Evolutionary conservation across 2,797 vertebrate species (phyloP), one percentile per base, ranked within the genome.

Genomic region (Dallia pectoralis): DNA sequence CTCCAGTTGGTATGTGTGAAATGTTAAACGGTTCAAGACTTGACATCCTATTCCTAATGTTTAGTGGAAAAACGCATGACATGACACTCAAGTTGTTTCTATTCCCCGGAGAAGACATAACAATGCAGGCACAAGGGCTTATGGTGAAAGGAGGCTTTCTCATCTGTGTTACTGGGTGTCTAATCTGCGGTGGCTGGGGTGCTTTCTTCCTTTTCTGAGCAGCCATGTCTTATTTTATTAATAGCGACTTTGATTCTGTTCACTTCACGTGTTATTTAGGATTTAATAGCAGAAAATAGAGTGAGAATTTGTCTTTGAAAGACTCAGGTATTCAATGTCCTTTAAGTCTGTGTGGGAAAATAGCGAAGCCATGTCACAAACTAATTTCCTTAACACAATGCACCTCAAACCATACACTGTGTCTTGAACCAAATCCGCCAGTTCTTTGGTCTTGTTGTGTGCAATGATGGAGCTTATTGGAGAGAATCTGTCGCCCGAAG

Each of bases 291-390:
- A 77, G 77, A 80, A 77, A 78, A 85, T 14, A 78, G 66, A 74
- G 80, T 71, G 82, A 82, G 77, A 47, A 19, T 74, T 68, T 65
- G 75, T 77, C 78, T 81, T 79, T 75, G 3, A 78, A 80, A 85
- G 82, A 87, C 89, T 93, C 92, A 92, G 92, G 92, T 90, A 87
- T 82, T 77, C 69, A 71, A 75, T 70, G 69, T 69, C 74, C 77
- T 67, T 63, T 70, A 61, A 72, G 77, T 82, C 76, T 75, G 6
- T 72, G 44, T 48, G 49, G 32, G 27, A 63, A 19, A 29, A 47
- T 64, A 49, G 12, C 25, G 25, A 72, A 77, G 73, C 67, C 65
- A n/a, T 53, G 70, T 73, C 48, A 40, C 19, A 53, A 29, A 63
- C 48, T 49, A 67, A 66, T 51, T 71, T 6, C 47, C 59, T 47